phyloP scores from a whole-genome alignment of 2,797 vertebrate genomes.

The Stomatorhinus walkeri region DNA sequence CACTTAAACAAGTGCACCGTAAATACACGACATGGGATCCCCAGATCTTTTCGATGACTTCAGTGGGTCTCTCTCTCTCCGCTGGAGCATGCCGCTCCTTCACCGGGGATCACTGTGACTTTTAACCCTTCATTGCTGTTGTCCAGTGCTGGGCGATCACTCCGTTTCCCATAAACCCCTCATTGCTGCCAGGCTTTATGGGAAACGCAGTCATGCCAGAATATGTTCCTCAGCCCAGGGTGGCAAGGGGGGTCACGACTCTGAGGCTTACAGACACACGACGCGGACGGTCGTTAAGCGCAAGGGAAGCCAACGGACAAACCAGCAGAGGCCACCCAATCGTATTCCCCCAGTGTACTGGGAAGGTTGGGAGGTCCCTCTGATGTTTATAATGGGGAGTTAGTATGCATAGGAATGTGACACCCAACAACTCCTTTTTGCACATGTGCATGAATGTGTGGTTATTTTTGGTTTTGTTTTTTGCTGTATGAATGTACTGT shows the following conservation, averaged over 20 bases:
- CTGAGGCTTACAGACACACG: not conserved
- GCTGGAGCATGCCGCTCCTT: not conserved
- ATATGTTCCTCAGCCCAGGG: not conserved
- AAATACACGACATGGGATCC: not conserved
- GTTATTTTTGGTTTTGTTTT: not conserved
- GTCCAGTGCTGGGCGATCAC: not conserved
- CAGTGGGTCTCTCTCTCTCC: not conserved
- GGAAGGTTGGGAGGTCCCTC: not conserved
- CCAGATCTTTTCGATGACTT: not conserved
- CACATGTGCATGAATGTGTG: not conserved
- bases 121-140: not conserved
- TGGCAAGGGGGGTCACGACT: not conserved
- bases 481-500: not conserved
- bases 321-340: not conserved
- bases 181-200: not conserved
- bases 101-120: not conserved
- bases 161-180: not conserved
- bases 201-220: not conserved
- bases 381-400: not conserved
- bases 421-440: not conserved
- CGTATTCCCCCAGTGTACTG: not conserved
- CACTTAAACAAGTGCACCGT: not conserved
- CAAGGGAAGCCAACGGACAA: not conserved
- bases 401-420: not conserved
- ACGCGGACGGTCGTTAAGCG: not conserved